Evolutionary conservation across 2,113 vertebrate genomes (phyloP).

Genomic region (Diphyllodes magnificus): DNA sequence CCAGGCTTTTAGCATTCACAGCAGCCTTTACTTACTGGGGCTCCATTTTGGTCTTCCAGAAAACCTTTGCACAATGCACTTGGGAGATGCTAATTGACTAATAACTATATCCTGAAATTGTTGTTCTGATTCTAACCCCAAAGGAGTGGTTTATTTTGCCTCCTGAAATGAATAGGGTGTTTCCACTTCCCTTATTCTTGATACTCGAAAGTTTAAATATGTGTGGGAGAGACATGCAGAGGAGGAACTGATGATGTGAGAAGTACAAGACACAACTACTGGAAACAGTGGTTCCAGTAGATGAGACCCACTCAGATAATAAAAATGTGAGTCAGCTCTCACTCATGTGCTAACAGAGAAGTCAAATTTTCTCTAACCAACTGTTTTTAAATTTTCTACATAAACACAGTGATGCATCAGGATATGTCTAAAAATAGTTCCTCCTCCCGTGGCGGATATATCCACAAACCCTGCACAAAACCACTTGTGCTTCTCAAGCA

Average conservation of each 20-base stretch:
- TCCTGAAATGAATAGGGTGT: neutral
- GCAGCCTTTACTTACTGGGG: neutral
- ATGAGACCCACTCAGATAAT: constrained; percentile 35
- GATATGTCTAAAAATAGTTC: constrained; percentile 18
- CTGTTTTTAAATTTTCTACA: constrained; percentile 35
- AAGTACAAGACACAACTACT: neutral
- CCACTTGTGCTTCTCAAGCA: neutral
- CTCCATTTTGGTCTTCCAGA: neutral
- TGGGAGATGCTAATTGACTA: neutral
- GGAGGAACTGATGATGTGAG: neutral
- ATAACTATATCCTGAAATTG: neutral
- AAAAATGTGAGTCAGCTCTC: constrained; percentile 48
- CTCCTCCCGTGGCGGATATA: neutral
- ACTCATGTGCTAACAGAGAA: constrained; percentile 9
- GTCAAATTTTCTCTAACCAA: constrained; percentile 28
- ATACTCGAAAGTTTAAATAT: neutral
- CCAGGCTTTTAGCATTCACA: too few species aligned
- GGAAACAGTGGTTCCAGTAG: constrained; percentile 36
- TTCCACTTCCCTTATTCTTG: neutral
- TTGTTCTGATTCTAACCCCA: neutral
- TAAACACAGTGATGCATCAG: constrained; percentile 51
- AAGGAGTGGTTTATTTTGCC: neutral
- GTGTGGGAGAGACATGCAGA: neutral
- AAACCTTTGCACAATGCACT: neutral
- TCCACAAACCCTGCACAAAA: constrained; percentile 48